These are phyloP conservation scores for Thunnus albacares DNA, from an alignment of 2,797 vertebrate species.

Conservation along the genomic window DNA sequence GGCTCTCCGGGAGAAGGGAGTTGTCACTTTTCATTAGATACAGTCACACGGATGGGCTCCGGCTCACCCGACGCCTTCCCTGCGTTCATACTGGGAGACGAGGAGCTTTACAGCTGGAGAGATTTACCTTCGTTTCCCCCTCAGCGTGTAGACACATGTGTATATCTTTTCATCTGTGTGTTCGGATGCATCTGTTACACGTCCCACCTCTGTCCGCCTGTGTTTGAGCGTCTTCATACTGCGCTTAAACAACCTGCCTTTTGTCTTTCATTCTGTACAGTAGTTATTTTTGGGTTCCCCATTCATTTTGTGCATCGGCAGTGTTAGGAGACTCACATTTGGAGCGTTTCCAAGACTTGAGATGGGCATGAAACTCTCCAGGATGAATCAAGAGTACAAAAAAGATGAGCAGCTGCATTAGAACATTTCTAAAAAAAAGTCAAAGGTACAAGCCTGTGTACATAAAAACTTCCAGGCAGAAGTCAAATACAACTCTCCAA, in stretches of 20 bases:
- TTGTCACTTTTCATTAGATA: constrained; percentile 81
- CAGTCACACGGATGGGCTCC: constrained; percentile 58
- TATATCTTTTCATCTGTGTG: too few species aligned
- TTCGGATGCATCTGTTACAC: background rate
- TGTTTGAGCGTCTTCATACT: constrained; percentile 11
- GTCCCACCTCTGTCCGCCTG: background rate
- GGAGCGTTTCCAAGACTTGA: too few species aligned
- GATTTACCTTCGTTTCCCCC: background rate
- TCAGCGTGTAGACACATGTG: background rate
- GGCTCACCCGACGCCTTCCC: constrained; percentile 45
- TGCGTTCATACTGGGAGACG: constrained; percentile 25
- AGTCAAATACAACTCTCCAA: too few species aligned
- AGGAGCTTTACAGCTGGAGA: constrained; percentile 23
- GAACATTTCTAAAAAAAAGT: too few species aligned
- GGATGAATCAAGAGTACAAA: too few species aligned
- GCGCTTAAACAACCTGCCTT: constrained; percentile 5
- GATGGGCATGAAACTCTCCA: background rate
- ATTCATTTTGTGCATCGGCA: background rate
- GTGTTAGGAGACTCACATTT: background rate
- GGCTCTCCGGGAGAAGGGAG: constrained; percentile 74
- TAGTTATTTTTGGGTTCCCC: background rate
- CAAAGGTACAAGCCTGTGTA: too few species aligned
- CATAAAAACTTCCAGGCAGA: too few species aligned
- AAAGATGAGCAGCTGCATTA: too few species aligned
- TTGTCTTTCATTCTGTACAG: constrained; percentile 16